phyloP scores from a whole-genome alignment of 2,888 invertebrate genomes.

The Chrysolina americana region DNA sequence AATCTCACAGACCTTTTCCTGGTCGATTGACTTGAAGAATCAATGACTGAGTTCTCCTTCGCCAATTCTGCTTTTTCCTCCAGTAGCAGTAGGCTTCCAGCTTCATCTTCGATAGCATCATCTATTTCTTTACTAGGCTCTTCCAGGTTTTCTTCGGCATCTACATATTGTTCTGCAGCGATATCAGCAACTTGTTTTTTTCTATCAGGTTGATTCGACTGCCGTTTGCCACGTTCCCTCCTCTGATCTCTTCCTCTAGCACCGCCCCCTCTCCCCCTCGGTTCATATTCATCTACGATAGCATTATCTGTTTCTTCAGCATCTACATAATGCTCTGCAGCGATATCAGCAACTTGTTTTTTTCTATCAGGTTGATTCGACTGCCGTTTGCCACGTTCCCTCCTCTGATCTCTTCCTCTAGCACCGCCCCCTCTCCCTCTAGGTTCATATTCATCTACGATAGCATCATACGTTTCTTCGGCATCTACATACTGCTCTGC shows the following conservation, averaged over 20 bases:
- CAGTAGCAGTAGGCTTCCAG: background rate
- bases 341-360: background rate
- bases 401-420: conserved; percentile 31
- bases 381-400: conserved; percentile 26
- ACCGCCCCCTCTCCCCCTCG: conserved; percentile 25
- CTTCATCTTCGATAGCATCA: conserved; percentile 21
- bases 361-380: conserved; percentile 20
- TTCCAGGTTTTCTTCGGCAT: conserved; percentile 15
- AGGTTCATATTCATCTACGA: conserved; percentile 24
- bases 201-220: conserved; percentile 18
- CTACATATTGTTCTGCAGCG: conserved; percentile 13
- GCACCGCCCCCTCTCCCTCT: conserved; percentile 24
- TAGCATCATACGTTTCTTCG: too few species aligned
- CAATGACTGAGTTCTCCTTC: conserved; percentile 44
- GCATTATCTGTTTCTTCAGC: conserved; percentile 16
- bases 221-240: conserved; percentile 28
- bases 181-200: conserved; percentile 6
- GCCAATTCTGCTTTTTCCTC: conserved; percentile 29
- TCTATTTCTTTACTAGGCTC: conserved; percentile 19
- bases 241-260: conserved; percentile 30
- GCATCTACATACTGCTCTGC: conserved; percentile 21
- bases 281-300: conserved; percentile 27
- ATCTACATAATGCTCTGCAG: conserved; percentile 25
- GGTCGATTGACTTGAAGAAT: conserved; percentile 37
- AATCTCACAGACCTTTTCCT: conserved; percentile 45